Percentiles rank a stretch among this genome's conserved stretches.
Evolutionary conservation across 2,888 invertebrate species (phyloP).

Genomic region (Cheilosia grossa): DNA sequence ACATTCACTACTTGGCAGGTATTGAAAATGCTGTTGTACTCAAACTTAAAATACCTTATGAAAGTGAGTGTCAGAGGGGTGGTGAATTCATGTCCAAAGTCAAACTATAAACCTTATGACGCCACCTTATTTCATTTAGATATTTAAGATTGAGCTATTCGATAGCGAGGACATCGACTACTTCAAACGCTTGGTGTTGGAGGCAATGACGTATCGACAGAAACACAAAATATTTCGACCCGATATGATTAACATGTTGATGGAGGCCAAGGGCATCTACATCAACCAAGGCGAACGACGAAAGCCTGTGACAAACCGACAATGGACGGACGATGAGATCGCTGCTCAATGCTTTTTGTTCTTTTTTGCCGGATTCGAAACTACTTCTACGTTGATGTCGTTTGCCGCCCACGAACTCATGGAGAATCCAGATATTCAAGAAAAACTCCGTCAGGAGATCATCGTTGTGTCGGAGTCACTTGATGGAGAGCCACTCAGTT

Average conservation of each 20-base stretch:
- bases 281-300: constrained; percentile 81
- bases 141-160: constrained; percentile 79
- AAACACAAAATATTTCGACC: constrained; percentile 84
- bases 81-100: background rate
- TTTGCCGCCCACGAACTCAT: constrained; percentile 86
- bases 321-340: constrained; percentile 84
- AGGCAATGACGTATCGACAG: constrained; percentile 83
- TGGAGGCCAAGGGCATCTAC: constrained; percentile 81
- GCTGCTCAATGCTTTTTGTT: constrained; percentile 85
- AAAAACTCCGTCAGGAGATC: constrained; percentile 85
- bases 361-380: constrained; percentile 86
- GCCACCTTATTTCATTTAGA: background rate
- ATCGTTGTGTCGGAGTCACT: constrained; percentile 82
- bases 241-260: constrained; percentile 85
- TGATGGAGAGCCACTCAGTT: constrained; percentile 84
- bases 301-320: constrained; percentile 64
- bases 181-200: constrained; percentile 82
- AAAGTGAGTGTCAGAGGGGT: constrained; percentile 75
- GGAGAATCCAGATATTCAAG: constrained; percentile 85
- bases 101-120: background rate
- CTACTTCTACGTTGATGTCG: constrained; percentile 82
- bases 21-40: constrained; percentile 76
- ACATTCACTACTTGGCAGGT: constrained; percentile 77
- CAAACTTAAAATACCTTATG: constrained; percentile 71
- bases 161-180: constrained; percentile 79